Evolutionary conservation across 2,113 vertebrate genomes (phyloP).

Genomic region (Jaculus jaculus): DNA sequence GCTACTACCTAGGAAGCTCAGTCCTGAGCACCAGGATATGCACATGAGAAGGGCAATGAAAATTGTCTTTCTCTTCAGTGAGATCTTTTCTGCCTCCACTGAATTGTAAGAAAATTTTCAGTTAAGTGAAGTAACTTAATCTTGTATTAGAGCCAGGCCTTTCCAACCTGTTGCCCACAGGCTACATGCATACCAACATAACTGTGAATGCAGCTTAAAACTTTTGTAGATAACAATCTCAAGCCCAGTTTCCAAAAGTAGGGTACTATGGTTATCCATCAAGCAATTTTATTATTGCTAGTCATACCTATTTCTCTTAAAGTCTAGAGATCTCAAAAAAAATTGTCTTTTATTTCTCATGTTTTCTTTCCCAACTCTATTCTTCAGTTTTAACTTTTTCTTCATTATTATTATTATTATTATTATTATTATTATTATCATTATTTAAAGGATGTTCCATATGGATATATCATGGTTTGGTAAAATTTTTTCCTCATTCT

Average conservation of each 20-base stretch:
- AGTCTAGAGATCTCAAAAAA: neutral
- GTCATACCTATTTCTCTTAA: neutral
- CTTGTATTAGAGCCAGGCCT: neutral
- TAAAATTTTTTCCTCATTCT: too few species aligned
- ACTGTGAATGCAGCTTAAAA: too few species aligned
- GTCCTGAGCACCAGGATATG: neutral
- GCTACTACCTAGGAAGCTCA: neutral
- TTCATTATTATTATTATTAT: too few species aligned
- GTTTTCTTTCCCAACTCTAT: neutral
- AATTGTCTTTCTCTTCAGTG: neutral
- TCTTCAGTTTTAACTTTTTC: too few species aligned
- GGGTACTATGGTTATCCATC: too few species aligned
- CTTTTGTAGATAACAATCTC: too few species aligned
- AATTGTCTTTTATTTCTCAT: neutral
- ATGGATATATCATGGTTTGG: too few species aligned
- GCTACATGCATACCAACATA: too few species aligned
- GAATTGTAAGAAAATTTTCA: neutral
- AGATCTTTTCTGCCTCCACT: neutral
- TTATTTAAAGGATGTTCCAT: too few species aligned
- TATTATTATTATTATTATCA: too few species aligned
- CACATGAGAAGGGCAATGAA: neutral
- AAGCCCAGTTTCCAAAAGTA: too few species aligned
- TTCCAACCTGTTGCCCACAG: too few species aligned
- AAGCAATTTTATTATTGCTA: neutral
- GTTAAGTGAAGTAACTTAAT: slow-evolving; percentile 31